Evolutionary conservation across 2,113 vertebrate species (phyloP).

Genomic region (Channa maculata): DNA sequence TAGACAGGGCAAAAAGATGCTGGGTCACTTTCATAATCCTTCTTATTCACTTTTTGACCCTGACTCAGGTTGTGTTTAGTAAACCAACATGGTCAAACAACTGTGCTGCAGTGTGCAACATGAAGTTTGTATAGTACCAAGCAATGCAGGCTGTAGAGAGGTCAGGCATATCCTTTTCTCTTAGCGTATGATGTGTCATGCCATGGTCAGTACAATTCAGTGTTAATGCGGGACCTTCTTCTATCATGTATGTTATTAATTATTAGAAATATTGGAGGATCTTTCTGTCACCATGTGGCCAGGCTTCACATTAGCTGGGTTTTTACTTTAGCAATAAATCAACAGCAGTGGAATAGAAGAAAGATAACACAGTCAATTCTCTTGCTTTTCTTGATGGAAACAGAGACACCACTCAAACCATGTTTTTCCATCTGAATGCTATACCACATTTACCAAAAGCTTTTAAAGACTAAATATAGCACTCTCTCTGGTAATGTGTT

Average conservation of each 20-base stretch:
- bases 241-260: slow-evolving; percentile 3
- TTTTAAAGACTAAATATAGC: background rate
- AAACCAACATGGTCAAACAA: slow-evolving; percentile 61
- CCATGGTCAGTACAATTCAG: slow-evolving; percentile 14
- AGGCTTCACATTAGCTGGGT: no score
- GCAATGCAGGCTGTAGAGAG: background rate
- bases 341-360: background rate
- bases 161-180: slow-evolving; percentile 27
- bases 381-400: background rate
- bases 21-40: slow-evolving; percentile 19
- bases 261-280: no score
- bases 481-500: background rate
- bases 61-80: slow-evolving; percentile 44
- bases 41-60: slow-evolving; percentile 47
- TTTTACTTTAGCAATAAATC: slow-evolving; percentile 8
- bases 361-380: background rate
- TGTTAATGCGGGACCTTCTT: slow-evolving; percentile 13
- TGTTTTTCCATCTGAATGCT: background rate
- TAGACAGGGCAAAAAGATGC: slow-evolving; percentile 4
- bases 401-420: background rate
- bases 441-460: no score
- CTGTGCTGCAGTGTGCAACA: slow-evolving; percentile 34
- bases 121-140: slow-evolving; percentile 8
- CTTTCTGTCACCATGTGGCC: no score
- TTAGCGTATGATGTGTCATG: slow-evolving; percentile 45